Percentiles rank a stretch among this genome's conserved stretches.
These are phyloP conservation scores for Montipora foliosa DNA, from an alignment of 64 coral and sea anemone genomes.

Conservation along the genomic window DNA sequence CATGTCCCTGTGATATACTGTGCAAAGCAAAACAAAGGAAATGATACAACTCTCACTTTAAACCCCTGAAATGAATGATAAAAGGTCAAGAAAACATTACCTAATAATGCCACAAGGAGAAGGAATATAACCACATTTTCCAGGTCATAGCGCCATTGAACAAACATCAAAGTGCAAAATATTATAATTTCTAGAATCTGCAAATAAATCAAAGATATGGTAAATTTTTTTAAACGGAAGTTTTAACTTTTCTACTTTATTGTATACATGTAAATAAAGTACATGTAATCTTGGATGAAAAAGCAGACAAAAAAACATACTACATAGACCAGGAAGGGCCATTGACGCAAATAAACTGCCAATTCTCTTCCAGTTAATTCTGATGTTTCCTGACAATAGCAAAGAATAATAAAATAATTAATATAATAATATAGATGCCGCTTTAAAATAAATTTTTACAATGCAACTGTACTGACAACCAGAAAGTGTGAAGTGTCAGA, in stretches of 20 bases:
- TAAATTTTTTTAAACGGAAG: neutral
- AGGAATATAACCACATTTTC: slow-evolving; percentile 98
- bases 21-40: too few relatives aligned
- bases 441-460: too few relatives aligned
- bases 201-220: neutral
- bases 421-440: neutral
- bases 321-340: slow-evolving; percentile 85
- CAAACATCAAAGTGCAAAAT: slow-evolving; percentile 84
- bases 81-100: slow-evolving; percentile 39
- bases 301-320: slow-evolving; percentile 46
- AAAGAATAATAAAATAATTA: neutral
- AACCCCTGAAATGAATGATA: neutral
- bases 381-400: slow-evolving; percentile 52
- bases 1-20: too few relatives aligned
- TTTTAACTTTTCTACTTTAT: neutral
- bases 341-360: slow-evolving; percentile 78
- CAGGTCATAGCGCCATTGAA: slow-evolving; percentile 83
- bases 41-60: neutral
- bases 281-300: neutral
- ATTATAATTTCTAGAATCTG: slow-evolving; percentile 81
- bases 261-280: neutral
- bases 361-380: slow-evolving; percentile 77
- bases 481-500: too few relatives aligned
- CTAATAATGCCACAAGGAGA: slow-evolving; percentile 90
- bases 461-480: too few relatives aligned